Evolutionary conservation across 2,888 invertebrate genomes (phyloP).

Genomic region (Noctua pronuba): DNA sequence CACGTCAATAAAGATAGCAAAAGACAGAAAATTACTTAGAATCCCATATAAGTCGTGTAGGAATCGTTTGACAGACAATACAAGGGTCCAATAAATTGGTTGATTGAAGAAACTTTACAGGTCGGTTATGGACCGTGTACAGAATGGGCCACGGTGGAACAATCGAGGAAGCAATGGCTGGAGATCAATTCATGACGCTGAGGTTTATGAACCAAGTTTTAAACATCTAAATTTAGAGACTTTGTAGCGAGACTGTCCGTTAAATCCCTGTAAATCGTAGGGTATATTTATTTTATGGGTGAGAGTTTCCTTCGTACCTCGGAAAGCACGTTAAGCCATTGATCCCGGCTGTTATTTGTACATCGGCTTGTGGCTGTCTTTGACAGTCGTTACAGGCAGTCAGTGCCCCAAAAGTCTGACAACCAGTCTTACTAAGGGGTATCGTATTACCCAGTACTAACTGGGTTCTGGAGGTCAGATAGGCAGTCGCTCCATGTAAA

Average conservation of each 20-base stretch:
- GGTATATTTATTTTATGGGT: not conserved
- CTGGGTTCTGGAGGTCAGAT: no score
- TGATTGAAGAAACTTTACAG: constrained; percentile 23
- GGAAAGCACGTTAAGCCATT: no score
- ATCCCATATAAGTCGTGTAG: constrained; percentile 51
- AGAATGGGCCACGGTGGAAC: constrained; percentile 7
- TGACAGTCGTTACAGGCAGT: no score
- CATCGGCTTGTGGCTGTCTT: no score
- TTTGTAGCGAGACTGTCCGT: not conserved
- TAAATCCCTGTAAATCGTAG: not conserved
- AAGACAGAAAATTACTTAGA: constrained; percentile 60
- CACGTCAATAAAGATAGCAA: constrained; percentile 48
- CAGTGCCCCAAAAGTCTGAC: no score
- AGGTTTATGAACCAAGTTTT: constrained; percentile 1
- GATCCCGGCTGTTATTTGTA: no score
- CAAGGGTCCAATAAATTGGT: constrained; percentile 39
- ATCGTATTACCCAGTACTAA: no score
- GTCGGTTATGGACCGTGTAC: not conserved
- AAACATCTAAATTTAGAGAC: not conserved
- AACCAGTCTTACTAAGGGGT: no score
- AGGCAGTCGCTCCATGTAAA: no score
- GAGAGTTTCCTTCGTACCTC: no score
- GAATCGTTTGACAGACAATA: constrained; percentile 47
- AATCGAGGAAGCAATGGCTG: not conserved
- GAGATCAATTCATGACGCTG: not conserved